These are phyloP conservation scores for Lordiphosa fenestrarum DNA, from an alignment of 2,888 invertebrate genomes.

Conservation along the genomic window DNA sequence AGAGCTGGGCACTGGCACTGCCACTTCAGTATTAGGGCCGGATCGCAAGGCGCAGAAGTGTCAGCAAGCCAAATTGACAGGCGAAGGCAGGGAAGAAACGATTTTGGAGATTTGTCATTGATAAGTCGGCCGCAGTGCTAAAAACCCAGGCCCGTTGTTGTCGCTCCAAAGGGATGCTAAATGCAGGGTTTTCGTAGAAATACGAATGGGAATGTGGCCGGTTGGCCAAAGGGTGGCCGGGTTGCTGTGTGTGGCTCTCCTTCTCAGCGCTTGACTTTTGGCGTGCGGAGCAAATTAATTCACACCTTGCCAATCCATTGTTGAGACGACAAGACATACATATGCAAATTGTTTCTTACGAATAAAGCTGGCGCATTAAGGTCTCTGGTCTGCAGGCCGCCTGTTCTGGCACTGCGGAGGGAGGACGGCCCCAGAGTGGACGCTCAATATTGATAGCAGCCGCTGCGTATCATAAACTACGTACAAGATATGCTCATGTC, in stretches of 20 bases:
- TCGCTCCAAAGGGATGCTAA: conserved; percentile 45
- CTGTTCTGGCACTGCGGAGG: neutral
- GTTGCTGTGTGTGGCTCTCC: conserved; percentile 59
- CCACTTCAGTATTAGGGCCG: conserved; percentile 31
- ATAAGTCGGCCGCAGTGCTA: conserved; percentile 64
- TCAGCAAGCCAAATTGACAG: conserved; percentile 73
- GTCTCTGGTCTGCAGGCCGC: neutral
- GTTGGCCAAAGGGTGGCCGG: conserved; percentile 26
- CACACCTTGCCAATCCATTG: conserved; percentile 77
- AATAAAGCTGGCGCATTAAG: conserved; percentile 44
- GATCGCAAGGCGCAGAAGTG: conserved; percentile 61
- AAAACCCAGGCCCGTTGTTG: conserved; percentile 16
- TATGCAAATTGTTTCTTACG: conserved; percentile 77
- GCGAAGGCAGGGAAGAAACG: conserved; percentile 61
- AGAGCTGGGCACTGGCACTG: conserved; percentile 33
- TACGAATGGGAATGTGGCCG: conserved; percentile 33
- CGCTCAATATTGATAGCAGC: conserved; percentile 59
- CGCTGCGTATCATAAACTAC: conserved; percentile 76
- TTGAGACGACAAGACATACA: conserved; percentile 59
- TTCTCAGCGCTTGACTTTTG: conserved; percentile 60
- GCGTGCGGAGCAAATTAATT: conserved; percentile 77
- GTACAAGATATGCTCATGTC: conserved; percentile 74
- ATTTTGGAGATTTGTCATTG: conserved; percentile 75
- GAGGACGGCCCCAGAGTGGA: conserved; percentile 3
- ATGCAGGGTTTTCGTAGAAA: conserved; percentile 60